Base-by-base conservation (phyloP, 1,140 invertebrate species). In the Bacillus rossius region DNA sequence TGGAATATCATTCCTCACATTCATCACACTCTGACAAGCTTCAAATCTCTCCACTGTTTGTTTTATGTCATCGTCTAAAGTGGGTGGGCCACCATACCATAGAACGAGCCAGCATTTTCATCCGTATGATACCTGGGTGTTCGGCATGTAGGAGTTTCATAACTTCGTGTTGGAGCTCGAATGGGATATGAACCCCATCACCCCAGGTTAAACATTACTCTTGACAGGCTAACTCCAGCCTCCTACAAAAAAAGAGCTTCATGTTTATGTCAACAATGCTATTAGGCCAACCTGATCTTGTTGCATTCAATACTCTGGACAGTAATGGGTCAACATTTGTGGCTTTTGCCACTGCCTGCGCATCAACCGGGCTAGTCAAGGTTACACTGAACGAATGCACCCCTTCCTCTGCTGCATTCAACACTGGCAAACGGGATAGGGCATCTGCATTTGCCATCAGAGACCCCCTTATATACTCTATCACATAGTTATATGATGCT, bases 361-460 rank as follows among this genome's bases (percentile, higher is more conserved):
- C 70, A 57, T 75, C 75, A 16, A 67, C 75, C 17, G 64, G 41
- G 3, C 74, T 42, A 17, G 55, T 64, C 64, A 77, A n/a, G n/a
- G n/a, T n/a, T n/a, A n/a, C n/a, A n/a, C n/a, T n/a, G n/a, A n/a
- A n/a, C n/a, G n/a, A n/a, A n/a, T n/a, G n/a, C n/a, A n/a, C n/a
- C n/a, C n/a, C n/a, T n/a, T n/a, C n/a, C n/a, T n/a, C n/a, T n/a
- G n/a, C n/a, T n/a, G n/a, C n/a, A n/a, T n/a, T n/a, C n/a, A n/a
- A n/a, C n/a, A n/a, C n/a, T n/a, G n/a, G n/a, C n/a, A n/a, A n/a
- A n/a, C n/a, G n/a, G n/a, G n/a, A n/a, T n/a, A n/a, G n/a, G n/a
- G n/a, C n/a, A n/a, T n/a, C n/a, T n/a, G n/a, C n/a, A n/a, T n/a
- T n/a, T n/a, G n/a, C n/a, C n/a, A n/a, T n/a, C n/a, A n/a, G n/a